These are phyloP conservation scores for Capra hircus DNA, from an alignment of 2,113 vertebrate species.

Conservation along the genomic window DNA sequence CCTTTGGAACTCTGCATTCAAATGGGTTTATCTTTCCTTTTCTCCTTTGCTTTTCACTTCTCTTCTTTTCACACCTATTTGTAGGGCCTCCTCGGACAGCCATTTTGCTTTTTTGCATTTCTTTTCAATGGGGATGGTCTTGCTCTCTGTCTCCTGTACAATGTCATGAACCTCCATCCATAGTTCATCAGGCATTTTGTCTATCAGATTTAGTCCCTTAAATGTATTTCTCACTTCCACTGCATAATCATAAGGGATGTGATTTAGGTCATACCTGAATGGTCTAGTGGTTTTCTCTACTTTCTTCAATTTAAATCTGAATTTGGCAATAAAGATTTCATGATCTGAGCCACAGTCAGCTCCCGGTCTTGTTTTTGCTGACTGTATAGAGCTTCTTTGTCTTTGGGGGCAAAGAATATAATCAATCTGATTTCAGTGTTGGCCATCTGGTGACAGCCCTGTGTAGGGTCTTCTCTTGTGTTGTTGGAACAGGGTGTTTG, in stretches of 20 bases:
- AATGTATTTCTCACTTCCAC: not conserved
- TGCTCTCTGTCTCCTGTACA: not conserved
- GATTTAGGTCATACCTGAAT: no score
- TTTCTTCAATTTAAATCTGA: not conserved
- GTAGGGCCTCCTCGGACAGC: fast-evolving
- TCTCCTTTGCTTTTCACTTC: not conserved
- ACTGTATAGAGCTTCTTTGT: not conserved
- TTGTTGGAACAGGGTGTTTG: not conserved
- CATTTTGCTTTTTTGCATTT: not conserved
- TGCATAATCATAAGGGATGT: not conserved
- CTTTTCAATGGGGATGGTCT: not conserved
- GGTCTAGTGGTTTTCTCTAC: not conserved
- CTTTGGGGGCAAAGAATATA: not conserved
- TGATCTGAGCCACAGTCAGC: not conserved
- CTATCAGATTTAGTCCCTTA: not conserved
- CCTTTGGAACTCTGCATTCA: not conserved
- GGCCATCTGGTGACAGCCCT: not conserved
- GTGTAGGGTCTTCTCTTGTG: not conserved
- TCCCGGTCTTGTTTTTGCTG: not conserved
- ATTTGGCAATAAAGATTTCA: not conserved
- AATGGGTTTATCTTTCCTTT: not conserved
- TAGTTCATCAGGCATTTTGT: not conserved
- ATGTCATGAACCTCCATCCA: not conserved
- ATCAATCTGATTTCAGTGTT: not conserved
- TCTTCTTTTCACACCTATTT: not conserved